phyloP scores from a whole-genome alignment of 2,888 invertebrate species.

The Rhamnusium bicolor region DNA sequence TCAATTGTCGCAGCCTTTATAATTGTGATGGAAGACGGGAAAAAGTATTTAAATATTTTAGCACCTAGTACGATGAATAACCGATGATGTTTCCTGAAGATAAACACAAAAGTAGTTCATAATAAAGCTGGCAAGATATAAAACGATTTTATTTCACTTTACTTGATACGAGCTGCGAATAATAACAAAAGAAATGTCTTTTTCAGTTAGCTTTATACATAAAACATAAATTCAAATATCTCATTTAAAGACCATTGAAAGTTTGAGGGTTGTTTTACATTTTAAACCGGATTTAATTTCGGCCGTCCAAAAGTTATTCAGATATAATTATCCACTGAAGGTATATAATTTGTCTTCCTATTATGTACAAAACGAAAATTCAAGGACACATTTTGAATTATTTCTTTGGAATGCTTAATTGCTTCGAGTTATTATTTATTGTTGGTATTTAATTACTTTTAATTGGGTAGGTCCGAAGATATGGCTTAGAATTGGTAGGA shows the following conservation, averaged over 20 bases:
- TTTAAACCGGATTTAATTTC: conserved; percentile 28
- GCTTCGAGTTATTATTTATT: conserved; percentile 8
- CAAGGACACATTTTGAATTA: background rate
- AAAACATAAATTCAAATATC: conserved; percentile 34
- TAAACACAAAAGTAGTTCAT: conserved; percentile 23
- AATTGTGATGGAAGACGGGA: background rate
- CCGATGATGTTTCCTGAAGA: conserved; percentile 10
- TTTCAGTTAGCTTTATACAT: conserved; percentile 32
- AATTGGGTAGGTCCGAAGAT: too few species aligned
- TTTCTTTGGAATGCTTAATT: conserved; percentile 11
- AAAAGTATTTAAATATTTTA: conserved; percentile 9
- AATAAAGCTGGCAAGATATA: conserved; percentile 26
- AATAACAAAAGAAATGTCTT: conserved; percentile 29
- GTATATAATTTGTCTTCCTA: conserved; percentile 20
- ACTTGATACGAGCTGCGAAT: conserved; percentile 4
- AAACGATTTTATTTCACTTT: conserved; percentile 27
- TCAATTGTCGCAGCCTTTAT: background rate
- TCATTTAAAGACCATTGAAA: conserved; percentile 32
- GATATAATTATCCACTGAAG: conserved; percentile 8
- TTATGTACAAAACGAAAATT: background rate
- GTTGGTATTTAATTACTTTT: background rate
- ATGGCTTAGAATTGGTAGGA: background rate
- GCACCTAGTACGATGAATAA: conserved; percentile 3
- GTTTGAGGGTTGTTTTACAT: conserved; percentile 26
- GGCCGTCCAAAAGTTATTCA: conserved; percentile 7